Conservation (phyloP, 2,797 vertebrate species). For the Karalla daura region DNA sequence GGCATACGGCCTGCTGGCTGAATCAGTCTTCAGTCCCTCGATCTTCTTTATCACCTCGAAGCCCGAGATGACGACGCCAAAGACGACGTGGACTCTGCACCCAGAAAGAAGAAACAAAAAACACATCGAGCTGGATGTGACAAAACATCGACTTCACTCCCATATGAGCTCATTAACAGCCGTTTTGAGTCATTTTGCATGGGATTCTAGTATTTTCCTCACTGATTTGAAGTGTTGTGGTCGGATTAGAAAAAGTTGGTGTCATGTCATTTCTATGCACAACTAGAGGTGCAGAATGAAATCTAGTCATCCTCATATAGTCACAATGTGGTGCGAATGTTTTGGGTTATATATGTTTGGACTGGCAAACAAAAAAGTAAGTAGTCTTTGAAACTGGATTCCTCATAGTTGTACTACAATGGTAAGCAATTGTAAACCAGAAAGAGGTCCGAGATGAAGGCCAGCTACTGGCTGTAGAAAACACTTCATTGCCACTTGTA, state of each 20-base stretch:
- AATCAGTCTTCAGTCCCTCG: constrained; percentile 96
- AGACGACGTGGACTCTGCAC: constrained; percentile 95
- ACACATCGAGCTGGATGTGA: background rate
- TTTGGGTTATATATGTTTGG: background rate
- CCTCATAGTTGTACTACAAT: too few species aligned
- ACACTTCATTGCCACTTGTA: background rate
- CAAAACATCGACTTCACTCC: background rate
- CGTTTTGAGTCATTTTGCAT: background rate
- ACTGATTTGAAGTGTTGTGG: background rate
- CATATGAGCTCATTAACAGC: background rate
- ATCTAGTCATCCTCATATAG: too few species aligned
- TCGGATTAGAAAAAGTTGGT: background rate
- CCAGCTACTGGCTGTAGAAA: background rate
- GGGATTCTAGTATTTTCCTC: background rate
- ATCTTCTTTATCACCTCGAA: constrained; percentile 98
- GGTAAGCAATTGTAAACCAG: too few species aligned
- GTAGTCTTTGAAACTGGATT: background rate
- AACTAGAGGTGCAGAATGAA: background rate
- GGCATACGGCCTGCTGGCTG: constrained; percentile 95
- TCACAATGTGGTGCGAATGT: background rate
- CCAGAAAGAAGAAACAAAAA: too few species aligned
- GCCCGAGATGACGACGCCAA: constrained; percentile 95
- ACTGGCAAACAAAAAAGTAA: background rate
- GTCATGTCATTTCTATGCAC: background rate
- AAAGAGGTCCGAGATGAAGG: background rate